phyloP scores from a whole-genome alignment of 2,888 invertebrate species.

The Nebria salina region DNA sequence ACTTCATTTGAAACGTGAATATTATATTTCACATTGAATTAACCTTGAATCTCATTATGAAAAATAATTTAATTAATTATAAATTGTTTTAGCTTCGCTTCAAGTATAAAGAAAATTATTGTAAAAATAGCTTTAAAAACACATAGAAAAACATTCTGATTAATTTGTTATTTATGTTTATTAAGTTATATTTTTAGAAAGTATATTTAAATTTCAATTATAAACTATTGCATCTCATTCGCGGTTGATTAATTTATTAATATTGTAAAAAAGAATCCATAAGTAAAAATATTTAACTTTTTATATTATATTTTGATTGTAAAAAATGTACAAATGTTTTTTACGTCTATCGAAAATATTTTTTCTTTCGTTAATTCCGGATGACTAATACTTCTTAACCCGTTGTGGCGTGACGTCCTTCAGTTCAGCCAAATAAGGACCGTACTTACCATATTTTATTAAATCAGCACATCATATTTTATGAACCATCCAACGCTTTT shows the following conservation, averaged over 20 bases:
- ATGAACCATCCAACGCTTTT: neutral
- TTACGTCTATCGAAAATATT: neutral
- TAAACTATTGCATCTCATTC: too few species aligned
- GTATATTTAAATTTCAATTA: too few species aligned
- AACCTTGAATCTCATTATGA: neutral
- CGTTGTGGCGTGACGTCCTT: conserved; percentile 37
- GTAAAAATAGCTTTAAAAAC: neutral
- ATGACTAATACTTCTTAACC: neutral
- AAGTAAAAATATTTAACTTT: neutral
- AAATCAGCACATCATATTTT: neutral
- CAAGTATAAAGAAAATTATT: neutral
- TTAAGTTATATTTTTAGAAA: too few species aligned
- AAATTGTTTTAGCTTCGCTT: neutral
- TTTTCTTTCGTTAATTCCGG: neutral
- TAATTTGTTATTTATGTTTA: too few species aligned
- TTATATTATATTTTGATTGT: neutral
- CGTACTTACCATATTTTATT: conserved; percentile 36
- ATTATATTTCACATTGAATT: neutral
- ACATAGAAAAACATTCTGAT: too few species aligned
- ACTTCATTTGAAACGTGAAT: neutral
- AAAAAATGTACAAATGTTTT: neutral
- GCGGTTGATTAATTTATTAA: too few species aligned
- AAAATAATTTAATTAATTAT: neutral
- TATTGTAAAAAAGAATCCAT: too few species aligned
- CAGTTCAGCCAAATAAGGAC: conserved; percentile 13